Evolutionary conservation across 2,113 vertebrate genomes (phyloP), one percentile per base, ranked within the genome.

Genomic region (Brachyhypopomus gauderio): DNA sequence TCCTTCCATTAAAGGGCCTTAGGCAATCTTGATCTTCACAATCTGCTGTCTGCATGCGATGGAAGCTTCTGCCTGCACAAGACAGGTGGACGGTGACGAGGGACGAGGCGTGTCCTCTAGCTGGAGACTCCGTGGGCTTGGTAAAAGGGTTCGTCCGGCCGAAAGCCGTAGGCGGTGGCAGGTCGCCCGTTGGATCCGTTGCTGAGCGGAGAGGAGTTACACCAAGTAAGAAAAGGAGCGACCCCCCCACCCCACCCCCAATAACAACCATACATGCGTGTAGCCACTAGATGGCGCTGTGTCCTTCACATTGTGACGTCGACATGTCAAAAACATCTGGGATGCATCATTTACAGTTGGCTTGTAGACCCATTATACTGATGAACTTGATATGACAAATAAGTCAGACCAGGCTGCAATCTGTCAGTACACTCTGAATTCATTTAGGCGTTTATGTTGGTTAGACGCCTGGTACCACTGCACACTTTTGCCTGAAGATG

Each of bases 121-220:
- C 93, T 92, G 0, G 79, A 64, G 14, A 91, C 85, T 23, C 94
- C 82, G 23, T 95, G 96, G 90, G 93, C 82, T 22, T 95, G 96
- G 91, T 94, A 95, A 84, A 93, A 96, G 0, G 94, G 94, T n/a
- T 98, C 97, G 5, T 98, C 96, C 0, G 96, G 95, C 79, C 96
- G 95, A 85, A 95, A 98, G 70, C 97, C 97, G 0, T 98, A 98
- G 0, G 97, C 97, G 0, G 97, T 98, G 0, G 90, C 91, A 0
- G 97, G 97, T 76, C 96, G 94, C 69, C 93, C 94, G 23, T 96
- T 95, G 3, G 85, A 85, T 22, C 87, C 92, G 0, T 95, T 87
- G 84, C 97, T 98, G 87, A 27, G 80, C 52, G 73, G 70, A 83
- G 83, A 79, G 38, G 52, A 25, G n/a, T 19, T 14, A 83, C 7